Percentiles rank a stretch among this genome's conserved stretches.
phyloP scores from a whole-genome alignment of 2,797 vertebrate species.

The Percopsis omiscomaycus region DNA sequence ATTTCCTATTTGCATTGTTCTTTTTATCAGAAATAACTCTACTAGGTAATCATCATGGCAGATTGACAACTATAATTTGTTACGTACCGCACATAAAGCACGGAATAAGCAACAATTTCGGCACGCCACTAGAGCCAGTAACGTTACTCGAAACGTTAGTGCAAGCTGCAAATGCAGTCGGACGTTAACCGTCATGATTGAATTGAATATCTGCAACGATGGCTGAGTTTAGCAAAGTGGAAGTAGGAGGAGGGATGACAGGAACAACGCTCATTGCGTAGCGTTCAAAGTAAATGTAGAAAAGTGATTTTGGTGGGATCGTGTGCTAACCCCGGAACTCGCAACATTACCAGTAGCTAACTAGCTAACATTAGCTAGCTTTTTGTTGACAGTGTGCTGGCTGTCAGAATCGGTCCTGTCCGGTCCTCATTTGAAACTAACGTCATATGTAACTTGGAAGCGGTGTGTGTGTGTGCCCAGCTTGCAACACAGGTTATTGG shows the following conservation, averaged over 20 bases:
- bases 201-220: constrained; percentile 8
- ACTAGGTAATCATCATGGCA: too few species aligned
- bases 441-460: not conserved
- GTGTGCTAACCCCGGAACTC: constrained; percentile 64
- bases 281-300: constrained; percentile 14
- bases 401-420: constrained; percentile 39
- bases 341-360: constrained; percentile 19
- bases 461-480: not conserved
- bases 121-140: too few species aligned
- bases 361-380: constrained; percentile 67
- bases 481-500: not conserved
- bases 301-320: constrained; percentile 22
- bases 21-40: too few species aligned
- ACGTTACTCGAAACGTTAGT: too few species aligned
- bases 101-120: too few species aligned
- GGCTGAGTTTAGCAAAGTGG: not conserved
- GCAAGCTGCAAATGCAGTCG: not conserved
- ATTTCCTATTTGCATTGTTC: too few species aligned
- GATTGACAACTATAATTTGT: too few species aligned
- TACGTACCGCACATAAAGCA: too few species aligned
- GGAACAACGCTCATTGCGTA: constrained; percentile 18
- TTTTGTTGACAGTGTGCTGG: constrained; percentile 71
- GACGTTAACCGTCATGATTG: constrained; percentile 20
- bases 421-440: not conserved
- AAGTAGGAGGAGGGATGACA: constrained; percentile 42